phyloP scores from a whole-genome alignment of 2,797 vertebrate genomes.

The Meda fulgida region DNA sequence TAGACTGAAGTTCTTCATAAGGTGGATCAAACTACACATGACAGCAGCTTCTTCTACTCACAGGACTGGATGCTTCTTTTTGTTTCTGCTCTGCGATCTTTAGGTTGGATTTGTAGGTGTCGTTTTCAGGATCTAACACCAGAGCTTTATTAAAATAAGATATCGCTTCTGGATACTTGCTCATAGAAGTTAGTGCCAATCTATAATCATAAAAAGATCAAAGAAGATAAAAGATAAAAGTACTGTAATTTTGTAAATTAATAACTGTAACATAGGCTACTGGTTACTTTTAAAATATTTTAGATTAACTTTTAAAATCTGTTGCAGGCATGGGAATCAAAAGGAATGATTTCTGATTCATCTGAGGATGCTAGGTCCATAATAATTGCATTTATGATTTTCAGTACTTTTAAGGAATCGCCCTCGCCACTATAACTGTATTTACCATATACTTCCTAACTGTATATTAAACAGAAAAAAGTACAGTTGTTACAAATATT shows the following conservation, averaged over 20 bases:
- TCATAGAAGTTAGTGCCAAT: conserved; percentile 92
- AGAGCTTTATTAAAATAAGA: conserved; percentile 95
- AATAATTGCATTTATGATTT: background rate
- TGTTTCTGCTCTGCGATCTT: conserved; percentile 97
- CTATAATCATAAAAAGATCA: conserved; percentile 69
- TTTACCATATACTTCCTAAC: background rate
- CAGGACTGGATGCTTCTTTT: conserved; percentile 90
- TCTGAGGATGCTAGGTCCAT: background rate
- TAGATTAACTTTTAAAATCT: background rate
- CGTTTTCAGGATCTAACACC: conserved; percentile 95
- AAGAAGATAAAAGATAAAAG: conserved; percentile 1
- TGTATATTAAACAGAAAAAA: background rate
- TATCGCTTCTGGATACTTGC: conserved; percentile 94
- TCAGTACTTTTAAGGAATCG: background rate
- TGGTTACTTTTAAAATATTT: background rate
- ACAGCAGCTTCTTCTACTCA: conserved; percentile 74
- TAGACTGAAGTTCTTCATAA: background rate
- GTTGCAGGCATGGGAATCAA: background rate
- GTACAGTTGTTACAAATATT: background rate
- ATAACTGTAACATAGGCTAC: background rate
- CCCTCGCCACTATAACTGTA: no score
- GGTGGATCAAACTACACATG: background rate
- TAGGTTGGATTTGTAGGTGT: conserved; percentile 96
- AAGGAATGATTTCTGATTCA: background rate
- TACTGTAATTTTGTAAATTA: background rate